A percentile compares a stretch with the other conserved stretches of the same genome.
These are phyloP conservation scores for Helicorthomorpha holstii DNA, from an alignment of 1,140 invertebrate species.

Conservation along the genomic window DNA sequence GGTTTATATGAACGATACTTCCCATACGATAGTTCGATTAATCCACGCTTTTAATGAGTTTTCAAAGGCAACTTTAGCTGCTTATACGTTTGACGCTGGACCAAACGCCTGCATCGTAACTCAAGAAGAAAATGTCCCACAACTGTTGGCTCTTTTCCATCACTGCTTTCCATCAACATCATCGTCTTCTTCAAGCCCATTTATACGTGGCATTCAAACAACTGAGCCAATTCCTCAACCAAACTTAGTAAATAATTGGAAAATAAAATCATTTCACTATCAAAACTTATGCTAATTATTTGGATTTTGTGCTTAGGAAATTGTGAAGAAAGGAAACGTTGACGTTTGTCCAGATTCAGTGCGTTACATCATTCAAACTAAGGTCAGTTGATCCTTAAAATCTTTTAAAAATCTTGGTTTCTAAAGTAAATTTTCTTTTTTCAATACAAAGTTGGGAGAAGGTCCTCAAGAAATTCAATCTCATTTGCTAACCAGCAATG, in stretches of 20 bases:
- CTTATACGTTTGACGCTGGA: conserved; percentile 95
- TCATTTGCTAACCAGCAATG: not conserved
- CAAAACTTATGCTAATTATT: conserved; percentile 11
- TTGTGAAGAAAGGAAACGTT: conserved; percentile 26
- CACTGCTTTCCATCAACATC: conserved; percentile 46
- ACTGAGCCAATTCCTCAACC: not conserved
- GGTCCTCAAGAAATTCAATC: not conserved
- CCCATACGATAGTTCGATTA: conserved; percentile 56
- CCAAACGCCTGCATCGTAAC: conserved; percentile 88
- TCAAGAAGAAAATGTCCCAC: conserved; percentile 51
- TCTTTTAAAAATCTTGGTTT: conserved; percentile 22
- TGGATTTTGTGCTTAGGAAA: too few species aligned
- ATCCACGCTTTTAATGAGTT: conserved; percentile 65
- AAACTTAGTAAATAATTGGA: not conserved
- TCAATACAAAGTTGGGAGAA: conserved; percentile 5
- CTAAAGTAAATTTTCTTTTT: not conserved
- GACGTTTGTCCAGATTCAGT: conserved; percentile 35
- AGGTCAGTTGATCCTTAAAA: conserved; percentile 38
- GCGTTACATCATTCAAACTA: conserved; percentile 70
- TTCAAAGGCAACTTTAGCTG: conserved; percentile 42
- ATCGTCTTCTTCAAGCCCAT: conserved; percentile 23
- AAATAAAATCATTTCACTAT: not conserved
- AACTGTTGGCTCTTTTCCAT: conserved; percentile 44
- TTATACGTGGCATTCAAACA: conserved; percentile 34
- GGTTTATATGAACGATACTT: conserved; percentile 78